Conservation (phyloP, 2,797 vertebrate genomes). For the Streptopelia turtur region DNA sequence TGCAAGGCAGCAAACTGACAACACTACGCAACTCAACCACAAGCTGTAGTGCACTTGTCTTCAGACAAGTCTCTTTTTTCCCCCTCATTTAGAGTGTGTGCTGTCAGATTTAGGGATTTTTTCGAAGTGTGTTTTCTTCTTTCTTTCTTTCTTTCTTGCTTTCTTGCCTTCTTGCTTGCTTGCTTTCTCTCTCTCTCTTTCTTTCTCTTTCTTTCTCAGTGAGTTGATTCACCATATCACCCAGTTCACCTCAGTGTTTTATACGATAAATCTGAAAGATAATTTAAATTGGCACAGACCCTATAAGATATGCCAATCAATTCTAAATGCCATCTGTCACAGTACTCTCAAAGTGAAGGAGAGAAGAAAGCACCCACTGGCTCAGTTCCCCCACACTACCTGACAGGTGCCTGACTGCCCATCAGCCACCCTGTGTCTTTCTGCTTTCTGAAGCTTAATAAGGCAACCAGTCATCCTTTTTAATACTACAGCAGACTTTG, state of each 20-base stretch:
- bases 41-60: not conserved
- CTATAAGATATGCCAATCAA: conserved; percentile 19
- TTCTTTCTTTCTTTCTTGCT: not conserved
- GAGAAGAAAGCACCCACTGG: conserved; percentile 42
- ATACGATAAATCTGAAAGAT: conserved; percentile 12
- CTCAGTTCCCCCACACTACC: not conserved
- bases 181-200: not conserved
- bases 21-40: not conserved
- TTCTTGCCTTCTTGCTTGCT: not conserved
- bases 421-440: not conserved
- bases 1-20: not conserved
- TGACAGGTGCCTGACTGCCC: conserved; percentile 14
- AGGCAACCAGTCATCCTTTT: not conserved
- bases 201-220: not conserved
- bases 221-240: not conserved
- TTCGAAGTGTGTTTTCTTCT: conserved; percentile 1
- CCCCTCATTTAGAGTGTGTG: not conserved
- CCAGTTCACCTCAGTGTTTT: conserved; percentile 7
- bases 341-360: conserved; percentile 1
- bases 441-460: conserved; percentile 17
- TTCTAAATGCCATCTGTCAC: conserved; percentile 64
- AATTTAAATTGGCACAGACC: conserved; percentile 44
- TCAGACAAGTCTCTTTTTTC: not conserved
- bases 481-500: not conserved
- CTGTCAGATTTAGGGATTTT: not conserved